Percentiles rank a stretch among this genome's conserved stretches.
These are phyloP conservation scores for Dinomys branickii DNA, from an alignment of 2,113 vertebrate species.

Conservation along the genomic window DNA sequence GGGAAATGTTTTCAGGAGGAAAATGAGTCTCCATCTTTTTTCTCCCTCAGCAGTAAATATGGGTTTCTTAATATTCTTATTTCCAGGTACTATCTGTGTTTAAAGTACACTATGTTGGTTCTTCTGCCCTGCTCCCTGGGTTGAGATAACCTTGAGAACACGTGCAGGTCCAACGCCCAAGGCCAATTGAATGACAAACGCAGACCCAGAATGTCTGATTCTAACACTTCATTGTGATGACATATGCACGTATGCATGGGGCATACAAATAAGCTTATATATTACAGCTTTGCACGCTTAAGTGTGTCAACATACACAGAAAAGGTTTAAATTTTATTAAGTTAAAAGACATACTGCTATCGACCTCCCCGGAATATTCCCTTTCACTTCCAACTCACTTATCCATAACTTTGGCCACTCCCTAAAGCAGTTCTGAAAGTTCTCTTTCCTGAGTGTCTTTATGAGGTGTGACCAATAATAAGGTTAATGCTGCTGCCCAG, in stretches of 20 bases:
- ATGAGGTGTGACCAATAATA: background rate
- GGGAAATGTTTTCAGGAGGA: background rate
- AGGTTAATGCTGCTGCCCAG: background rate
- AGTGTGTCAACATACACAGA: background rate
- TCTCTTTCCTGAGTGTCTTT: background rate
- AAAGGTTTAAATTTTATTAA: background rate
- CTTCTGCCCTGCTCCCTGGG: background rate
- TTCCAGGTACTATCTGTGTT: background rate
- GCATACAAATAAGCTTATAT: background rate
- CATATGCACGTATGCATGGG: background rate
- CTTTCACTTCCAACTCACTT: background rate
- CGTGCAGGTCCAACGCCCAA: background rate
- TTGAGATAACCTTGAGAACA: background rate
- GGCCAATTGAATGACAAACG: background rate
- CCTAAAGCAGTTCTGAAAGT: background rate
- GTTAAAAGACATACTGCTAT: background rate
- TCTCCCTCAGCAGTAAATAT: background rate
- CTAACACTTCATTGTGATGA: background rate
- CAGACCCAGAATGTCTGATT: background rate
- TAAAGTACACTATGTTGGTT: background rate
- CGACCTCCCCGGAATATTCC: background rate
- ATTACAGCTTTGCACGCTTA: background rate
- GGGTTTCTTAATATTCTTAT: background rate
- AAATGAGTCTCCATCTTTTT: background rate
- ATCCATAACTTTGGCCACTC: background rate